These are phyloP conservation scores for Marmota flaviventris DNA, from an alignment of 2,113 vertebrate genomes.

Conservation along the genomic window DNA sequence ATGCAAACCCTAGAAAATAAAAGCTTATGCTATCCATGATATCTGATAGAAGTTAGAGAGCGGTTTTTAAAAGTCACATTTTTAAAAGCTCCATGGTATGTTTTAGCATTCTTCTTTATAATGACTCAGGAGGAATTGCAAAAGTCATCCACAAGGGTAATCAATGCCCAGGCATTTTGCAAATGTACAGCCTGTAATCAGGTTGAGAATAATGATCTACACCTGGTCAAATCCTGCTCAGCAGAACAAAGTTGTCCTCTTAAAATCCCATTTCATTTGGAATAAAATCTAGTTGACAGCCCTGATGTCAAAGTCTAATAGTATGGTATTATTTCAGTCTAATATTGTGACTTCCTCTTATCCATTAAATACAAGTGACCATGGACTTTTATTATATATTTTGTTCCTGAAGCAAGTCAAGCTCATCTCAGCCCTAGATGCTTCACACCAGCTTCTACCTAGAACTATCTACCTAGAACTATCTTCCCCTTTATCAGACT, in stretches of 20 bases:
- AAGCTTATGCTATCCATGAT: neutral
- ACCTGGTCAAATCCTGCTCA: neutral
- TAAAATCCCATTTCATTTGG: neutral
- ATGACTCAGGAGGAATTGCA: neutral
- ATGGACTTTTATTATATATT: neutral
- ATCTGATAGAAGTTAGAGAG: neutral
- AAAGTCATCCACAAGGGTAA: neutral
- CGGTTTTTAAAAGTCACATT: neutral
- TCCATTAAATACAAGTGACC: neutral
- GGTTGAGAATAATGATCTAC: neutral
- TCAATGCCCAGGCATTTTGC: neutral
- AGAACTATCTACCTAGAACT: constrained; percentile 17
- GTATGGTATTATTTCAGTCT: neutral
- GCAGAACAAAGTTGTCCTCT: accelerated
- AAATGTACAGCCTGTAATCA: neutral
- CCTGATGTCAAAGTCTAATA: neutral
- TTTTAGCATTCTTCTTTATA: neutral
- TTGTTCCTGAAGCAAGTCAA: neutral
- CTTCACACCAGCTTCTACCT: neutral
- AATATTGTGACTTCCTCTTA: neutral
- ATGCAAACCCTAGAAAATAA: neutral
- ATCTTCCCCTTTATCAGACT: accelerated
- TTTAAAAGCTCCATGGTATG: neutral
- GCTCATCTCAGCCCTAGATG: neutral
- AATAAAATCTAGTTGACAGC: neutral